phyloP scores from a whole-genome alignment of 2,113 vertebrate species.

The Antidorcas marsupialis region DNA sequence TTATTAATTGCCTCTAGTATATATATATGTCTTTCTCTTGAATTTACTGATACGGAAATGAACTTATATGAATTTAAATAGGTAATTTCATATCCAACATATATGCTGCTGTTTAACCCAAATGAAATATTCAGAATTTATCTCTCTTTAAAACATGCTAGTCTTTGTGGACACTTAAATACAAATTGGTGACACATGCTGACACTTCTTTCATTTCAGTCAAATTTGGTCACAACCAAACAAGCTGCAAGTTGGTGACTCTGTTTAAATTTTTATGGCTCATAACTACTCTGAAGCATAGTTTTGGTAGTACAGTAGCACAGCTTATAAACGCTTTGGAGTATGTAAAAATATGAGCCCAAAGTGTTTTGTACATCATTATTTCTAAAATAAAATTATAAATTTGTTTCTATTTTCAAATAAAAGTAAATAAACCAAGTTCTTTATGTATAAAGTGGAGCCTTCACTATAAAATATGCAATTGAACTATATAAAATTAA shows the following conservation, averaged over 20 bases:
- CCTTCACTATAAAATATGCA: not conserved
- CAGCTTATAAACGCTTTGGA: not conserved
- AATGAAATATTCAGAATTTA: not conserved
- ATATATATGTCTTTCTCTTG: not conserved
- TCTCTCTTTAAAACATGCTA: not conserved
- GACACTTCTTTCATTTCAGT: not conserved
- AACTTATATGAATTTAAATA: not conserved
- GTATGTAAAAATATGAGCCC: not conserved
- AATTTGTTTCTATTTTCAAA: not conserved
- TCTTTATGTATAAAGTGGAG: not conserved
- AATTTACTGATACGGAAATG: not conserved
- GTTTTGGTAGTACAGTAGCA: not conserved
- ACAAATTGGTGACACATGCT: not conserved
- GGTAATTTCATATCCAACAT: not conserved
- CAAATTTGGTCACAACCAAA: not conserved
- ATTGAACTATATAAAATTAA: not conserved
- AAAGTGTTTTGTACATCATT: not conserved
- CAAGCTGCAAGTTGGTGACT: not conserved
- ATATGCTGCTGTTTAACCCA: not conserved
- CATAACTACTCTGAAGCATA: not conserved
- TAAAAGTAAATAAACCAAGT: not conserved
- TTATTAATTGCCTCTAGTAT: not conserved
- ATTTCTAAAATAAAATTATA: not conserved
- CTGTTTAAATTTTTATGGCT: not conserved
- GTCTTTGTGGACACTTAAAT: not conserved